phyloP scores from a whole-genome alignment of 2,113 vertebrate genomes.

The Machaerirhynchus nigripectus region DNA sequence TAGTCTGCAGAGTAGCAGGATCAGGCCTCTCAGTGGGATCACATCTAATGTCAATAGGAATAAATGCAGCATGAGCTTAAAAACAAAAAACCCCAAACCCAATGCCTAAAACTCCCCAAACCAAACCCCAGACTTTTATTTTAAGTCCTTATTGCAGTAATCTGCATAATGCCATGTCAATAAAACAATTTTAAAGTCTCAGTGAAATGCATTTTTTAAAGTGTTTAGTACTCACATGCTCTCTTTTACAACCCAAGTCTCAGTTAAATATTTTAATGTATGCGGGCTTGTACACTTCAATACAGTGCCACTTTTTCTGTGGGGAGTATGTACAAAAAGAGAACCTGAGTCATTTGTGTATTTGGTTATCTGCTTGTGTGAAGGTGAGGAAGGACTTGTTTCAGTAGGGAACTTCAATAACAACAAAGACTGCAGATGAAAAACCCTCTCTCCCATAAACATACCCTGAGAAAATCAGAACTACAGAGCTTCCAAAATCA shows the following conservation, averaged over 20 bases:
- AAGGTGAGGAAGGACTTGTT: background rate
- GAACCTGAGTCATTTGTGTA: no score
- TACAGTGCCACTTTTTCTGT: background rate
- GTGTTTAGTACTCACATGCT: accelerated
- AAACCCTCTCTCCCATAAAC: background rate
- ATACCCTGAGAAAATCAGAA: constrained; percentile 76
- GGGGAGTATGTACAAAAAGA: accelerated
- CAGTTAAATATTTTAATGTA: background rate
- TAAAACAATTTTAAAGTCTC: background rate
- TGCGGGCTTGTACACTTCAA: background rate
- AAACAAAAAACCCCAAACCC: background rate
- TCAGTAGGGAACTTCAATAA: background rate
- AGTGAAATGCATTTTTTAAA: background rate
- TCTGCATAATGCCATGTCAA: accelerated
- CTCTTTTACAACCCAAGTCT: background rate
- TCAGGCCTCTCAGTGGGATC: background rate
- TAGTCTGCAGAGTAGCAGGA: background rate
- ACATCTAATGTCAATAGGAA: constrained; percentile 14
- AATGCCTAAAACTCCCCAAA: background rate
- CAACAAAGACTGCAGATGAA: background rate
- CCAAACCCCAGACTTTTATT: background rate
- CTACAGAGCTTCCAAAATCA: constrained; percentile 81
- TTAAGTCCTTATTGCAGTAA: background rate
- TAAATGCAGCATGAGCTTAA: background rate
- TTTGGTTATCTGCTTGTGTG: background rate